Evolutionary conservation across 2,797 vertebrate species (phyloP).

Genomic region (Halcyon smyrnensis): DNA sequence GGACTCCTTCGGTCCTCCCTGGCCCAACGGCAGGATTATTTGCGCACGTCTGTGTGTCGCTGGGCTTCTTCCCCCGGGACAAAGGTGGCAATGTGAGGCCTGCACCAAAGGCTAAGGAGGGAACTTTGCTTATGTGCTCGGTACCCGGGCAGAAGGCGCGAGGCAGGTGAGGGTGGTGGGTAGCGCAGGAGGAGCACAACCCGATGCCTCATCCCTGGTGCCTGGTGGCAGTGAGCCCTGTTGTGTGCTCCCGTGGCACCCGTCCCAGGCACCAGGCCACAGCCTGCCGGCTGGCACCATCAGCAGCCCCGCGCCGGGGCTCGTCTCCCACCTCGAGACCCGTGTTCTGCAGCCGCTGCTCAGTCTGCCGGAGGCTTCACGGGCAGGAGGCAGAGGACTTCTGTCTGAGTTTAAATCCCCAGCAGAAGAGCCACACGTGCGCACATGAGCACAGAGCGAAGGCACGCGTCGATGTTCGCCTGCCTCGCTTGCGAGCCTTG

Average conservation of each 20-base stretch:
- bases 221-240: not conserved
- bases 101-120: not conserved
- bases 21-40: not conserved
- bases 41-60: not conserved
- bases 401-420: not conserved
- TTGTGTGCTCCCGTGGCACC: not conserved
- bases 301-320: fast-evolving
- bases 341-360: not conserved
- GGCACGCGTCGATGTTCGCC: fast-evolving
- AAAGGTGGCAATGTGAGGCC: not conserved
- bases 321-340: fast-evolving
- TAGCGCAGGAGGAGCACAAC: not conserved
- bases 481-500: not conserved
- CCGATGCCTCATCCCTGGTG: fast-evolving
- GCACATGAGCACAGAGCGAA: not conserved
- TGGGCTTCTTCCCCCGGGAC: not conserved
- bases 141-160: not conserved
- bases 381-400: not conserved
- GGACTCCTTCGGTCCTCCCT: not conserved
- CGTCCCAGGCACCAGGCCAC: not conserved
- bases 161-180: too few species aligned
- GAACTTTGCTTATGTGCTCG: fast-evolving
- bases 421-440: not conserved
- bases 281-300: not conserved
- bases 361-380: not conserved